Percentiles rank a stretch among this genome's conserved stretches.
These are phyloP conservation scores for Neotoxoptera formosana DNA, from an alignment of 1,140 invertebrate species.

Conservation along the genomic window DNA sequence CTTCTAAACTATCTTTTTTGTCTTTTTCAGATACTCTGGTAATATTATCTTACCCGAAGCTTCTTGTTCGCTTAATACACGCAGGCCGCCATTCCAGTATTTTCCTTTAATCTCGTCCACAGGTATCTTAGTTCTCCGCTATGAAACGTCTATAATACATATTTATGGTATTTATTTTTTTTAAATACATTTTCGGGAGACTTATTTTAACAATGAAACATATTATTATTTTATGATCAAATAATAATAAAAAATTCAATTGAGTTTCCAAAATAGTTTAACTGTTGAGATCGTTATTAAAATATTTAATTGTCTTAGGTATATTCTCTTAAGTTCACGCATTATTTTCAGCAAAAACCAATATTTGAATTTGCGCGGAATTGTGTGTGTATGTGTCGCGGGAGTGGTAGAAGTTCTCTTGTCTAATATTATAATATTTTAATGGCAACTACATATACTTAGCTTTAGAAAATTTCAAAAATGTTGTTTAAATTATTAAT, in stretches of 20 bases:
- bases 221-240: background rate
- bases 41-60: background rate
- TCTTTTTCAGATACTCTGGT: background rate
- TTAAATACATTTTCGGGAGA: background rate
- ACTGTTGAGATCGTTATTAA: background rate
- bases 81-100: background rate
- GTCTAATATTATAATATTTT: background rate
- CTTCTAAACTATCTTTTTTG: background rate
- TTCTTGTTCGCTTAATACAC: background rate
- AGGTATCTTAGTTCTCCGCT: background rate
- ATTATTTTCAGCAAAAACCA: background rate
- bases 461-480: background rate
- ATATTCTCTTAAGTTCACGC: background rate
- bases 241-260: background rate
- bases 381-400: background rate
- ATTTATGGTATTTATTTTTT: background rate
- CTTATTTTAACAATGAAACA: background rate
- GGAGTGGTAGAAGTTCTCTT: background rate
- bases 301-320: background rate
- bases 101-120: background rate
- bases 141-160: background rate
- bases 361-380: background rate
- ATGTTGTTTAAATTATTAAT: background rate
- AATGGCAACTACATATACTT: background rate
- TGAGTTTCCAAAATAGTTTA: background rate